Evolutionary conservation across 2,797 vertebrate genomes (phyloP), one percentile per base, ranked within the genome.

Genomic region (Spheniscus humboldti): DNA sequence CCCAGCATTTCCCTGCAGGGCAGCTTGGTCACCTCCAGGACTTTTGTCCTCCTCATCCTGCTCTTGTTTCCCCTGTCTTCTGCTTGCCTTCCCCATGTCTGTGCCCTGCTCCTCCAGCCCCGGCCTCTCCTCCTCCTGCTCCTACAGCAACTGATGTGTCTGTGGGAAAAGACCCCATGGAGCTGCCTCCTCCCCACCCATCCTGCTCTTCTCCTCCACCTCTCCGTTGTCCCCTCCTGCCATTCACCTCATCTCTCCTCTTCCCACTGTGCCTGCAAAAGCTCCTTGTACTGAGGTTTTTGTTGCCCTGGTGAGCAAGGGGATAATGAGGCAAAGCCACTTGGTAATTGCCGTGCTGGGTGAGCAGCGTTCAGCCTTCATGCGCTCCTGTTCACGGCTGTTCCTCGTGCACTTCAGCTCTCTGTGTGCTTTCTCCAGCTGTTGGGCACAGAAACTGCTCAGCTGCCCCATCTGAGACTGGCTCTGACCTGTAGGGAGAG

Each of bases 341-440:
- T 37, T 2, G 3, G 71, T 15, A 56, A 22, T 14, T 28, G 39
- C 50, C 6, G 6, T 3, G 4, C 50, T 60, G 60, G 41, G 31
- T 0, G 4, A 69, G 66, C 41, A n/a, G 33, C 0, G 0, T 33
- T 62, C 43, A 45, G 68, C 22, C 55, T 23, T 79, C 7, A 0
- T 8, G 31, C 43, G 1, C 28, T 63, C 30, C 41, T 60, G 53
- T 25, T 39, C 55, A 4, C 0, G 3, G 28, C 22, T 37, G 18
- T 24, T 67, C 39, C 39, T 53, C 33, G 1, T 4, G 39, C 0
- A 0, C 31, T 33, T 69, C 48, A 24, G 24, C 57, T 74, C 41
- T 77, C 30, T 1, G 4, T 4, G 14, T 37, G 24, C 30, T 62
- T 88, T 88, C 53, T 79, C 23, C 28, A 19, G 31, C 7, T 8